Base-by-base conservation (phyloP, 2,888 invertebrate species). In the Sylvicola cinctus region DNA sequence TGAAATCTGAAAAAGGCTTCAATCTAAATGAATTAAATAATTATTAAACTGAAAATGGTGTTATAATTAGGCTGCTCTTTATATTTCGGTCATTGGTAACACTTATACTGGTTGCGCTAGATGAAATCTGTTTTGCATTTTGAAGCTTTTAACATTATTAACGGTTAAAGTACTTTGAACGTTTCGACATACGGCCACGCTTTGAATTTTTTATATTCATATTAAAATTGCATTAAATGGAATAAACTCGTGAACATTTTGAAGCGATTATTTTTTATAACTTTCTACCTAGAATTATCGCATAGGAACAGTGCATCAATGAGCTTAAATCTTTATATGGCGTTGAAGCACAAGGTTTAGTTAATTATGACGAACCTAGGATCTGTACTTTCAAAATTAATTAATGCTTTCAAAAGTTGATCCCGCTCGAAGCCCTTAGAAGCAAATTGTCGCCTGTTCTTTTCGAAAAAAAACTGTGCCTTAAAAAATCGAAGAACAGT, bases 331-430 rank as follows among this genome's bases (percentile, higher is more conserved):
- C 39, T 14, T 38, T 33, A 39, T 42, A 44, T 43, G 43, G 37
- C 35, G 36, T 40, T 36, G 39, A 44, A 38, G 41, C 39, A 17
- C 42, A 39, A n/a, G n/a, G n/a, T n/a, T 43, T 44, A 35, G 29
- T 30, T 3, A 40, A 38, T 39, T 37, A 39, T 38, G 40, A 44
- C 31, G 41, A 43, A 41, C 38, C 41, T 25, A 44, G 41, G 42
- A 45, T 44, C 15, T 44, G 42, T 39, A 30, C 40, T 27, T 28
- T n/a, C n/a, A n/a, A n/a, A n/a, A n/a, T n/a, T n/a, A n/a, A n/a
- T n/a, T n/a, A 17, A 33, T 28, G 8, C 33, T 29, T 16, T 28
- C 33, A 17, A 33, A 33, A 37, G 36, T 39, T 34, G 31, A 36
- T 40, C 36, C 36, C 20, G 37, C 36, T 33, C 28, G 39, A 41